These are phyloP conservation scores for Eurytoma adleriae DNA, from an alignment of 2,888 invertebrate species.

Conservation along the genomic window DNA sequence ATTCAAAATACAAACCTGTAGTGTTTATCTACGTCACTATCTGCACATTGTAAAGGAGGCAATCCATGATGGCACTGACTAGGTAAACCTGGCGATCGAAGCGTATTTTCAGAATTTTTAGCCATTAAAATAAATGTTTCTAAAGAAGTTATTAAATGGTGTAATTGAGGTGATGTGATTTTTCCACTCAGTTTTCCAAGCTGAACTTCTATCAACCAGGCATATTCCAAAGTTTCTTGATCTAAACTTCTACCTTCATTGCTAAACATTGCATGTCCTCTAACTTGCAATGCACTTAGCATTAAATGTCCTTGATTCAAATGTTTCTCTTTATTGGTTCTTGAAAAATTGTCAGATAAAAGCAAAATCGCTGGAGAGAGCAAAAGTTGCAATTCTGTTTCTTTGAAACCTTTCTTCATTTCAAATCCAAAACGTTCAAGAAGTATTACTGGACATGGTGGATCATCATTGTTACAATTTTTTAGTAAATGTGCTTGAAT, in stretches of 20 bases:
- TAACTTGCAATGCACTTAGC: conserved; percentile 89
- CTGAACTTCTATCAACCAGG: conserved; percentile 97
- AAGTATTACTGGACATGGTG: conserved; percentile 92
- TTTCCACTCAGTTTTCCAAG: conserved; percentile 95
- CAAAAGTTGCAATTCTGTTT: conserved; percentile 93
- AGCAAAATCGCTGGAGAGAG: conserved; percentile 92
- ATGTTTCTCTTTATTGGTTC: conserved; percentile 83
- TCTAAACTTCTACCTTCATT: conserved; percentile 92
- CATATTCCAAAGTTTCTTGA: conserved; percentile 97
- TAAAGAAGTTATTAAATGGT: conserved; percentile 90
- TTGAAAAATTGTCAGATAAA: conserved; percentile 84
- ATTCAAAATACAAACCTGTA: conserved; percentile 77
- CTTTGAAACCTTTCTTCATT: conserved; percentile 95
- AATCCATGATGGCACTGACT: conserved; percentile 89
- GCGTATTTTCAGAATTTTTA: conserved; percentile 92
- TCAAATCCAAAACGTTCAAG: conserved; percentile 97
- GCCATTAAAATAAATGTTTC: conserved; percentile 92
- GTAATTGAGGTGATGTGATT: conserved; percentile 91
- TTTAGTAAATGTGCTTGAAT: conserved; percentile 95
- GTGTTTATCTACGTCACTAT: conserved; percentile 83
- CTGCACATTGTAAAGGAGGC: conserved; percentile 82
- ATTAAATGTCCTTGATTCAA: conserved; percentile 91
- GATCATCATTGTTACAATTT: conserved; percentile 93
- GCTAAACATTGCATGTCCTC: conserved; percentile 98
- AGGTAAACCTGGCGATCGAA: conserved; percentile 88